A percentile compares a stretch with the other conserved stretches of the same genome.
phyloP scores from a whole-genome alignment of 2,113 vertebrate species.

The Bos indicus region DNA sequence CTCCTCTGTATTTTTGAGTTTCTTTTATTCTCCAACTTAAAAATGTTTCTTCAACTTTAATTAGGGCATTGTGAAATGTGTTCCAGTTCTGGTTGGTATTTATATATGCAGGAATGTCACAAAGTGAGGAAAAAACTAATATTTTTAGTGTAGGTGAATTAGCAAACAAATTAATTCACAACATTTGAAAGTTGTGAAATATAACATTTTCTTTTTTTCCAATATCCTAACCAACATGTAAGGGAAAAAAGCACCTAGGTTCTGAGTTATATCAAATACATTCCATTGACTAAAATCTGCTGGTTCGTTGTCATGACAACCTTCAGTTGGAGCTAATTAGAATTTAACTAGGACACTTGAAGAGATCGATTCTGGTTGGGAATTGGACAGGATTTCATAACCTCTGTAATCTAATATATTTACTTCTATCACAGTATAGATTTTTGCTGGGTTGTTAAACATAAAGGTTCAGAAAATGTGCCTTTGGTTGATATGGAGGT shows the following conservation, averaged over 20 bases:
- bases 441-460: slow-evolving; percentile 25
- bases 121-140: neutral
- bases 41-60: neutral
- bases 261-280: slow-evolving; percentile 30
- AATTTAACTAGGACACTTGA: slow-evolving; percentile 56
- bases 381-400: slow-evolving; percentile 26
- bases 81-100: neutral
- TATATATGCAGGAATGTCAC: neutral
- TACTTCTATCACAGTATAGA: slow-evolving; percentile 8
- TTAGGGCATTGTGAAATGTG: neutral
- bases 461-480: neutral
- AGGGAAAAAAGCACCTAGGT: neutral
- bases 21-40: neutral
- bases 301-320: slow-evolving; percentile 55
- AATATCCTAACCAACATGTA: neutral
- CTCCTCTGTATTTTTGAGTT: neutral
- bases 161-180: slow-evolving; percentile 9
- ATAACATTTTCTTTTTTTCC: neutral
- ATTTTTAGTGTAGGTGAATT: neutral
- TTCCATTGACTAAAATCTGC: slow-evolving; percentile 44
- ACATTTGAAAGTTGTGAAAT: slow-evolving; percentile 15
- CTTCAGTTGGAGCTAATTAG: slow-evolving; percentile 51
- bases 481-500: neutral
- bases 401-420: slow-evolving; percentile 32
- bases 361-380: slow-evolving; percentile 20